Conservation (phyloP, 2,888 invertebrate species). For the Linyphia triangularis region DNA sequence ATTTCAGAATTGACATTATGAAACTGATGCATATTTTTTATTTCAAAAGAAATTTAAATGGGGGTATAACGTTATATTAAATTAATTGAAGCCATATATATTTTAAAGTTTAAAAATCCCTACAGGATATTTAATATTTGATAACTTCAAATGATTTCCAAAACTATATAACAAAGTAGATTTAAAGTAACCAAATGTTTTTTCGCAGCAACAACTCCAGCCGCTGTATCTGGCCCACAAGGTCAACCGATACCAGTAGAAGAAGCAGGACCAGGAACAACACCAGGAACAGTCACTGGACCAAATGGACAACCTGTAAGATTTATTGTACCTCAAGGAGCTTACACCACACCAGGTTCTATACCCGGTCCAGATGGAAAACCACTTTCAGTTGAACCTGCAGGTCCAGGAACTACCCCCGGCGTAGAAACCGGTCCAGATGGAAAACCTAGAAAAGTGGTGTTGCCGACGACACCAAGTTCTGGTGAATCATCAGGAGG, state of each 20-base stretch:
- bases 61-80: too few relatives aligned
- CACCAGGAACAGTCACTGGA: conserved; percentile 1
- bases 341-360: conserved; percentile 15
- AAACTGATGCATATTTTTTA: too few relatives aligned
- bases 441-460: conserved; percentile 1
- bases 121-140: too few relatives aligned
- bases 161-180: too few relatives aligned
- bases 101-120: too few relatives aligned
- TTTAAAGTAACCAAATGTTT: neutral
- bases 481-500: neutral
- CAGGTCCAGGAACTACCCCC: conserved; percentile 24
- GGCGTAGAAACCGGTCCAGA: conserved; percentile 10
- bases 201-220: neutral
- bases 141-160: too few relatives aligned
- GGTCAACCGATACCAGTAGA: conserved; percentile 16
- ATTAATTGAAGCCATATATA: too few relatives aligned
- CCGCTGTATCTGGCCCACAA: neutral
- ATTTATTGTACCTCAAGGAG: neutral
- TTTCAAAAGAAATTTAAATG: too few relatives aligned
- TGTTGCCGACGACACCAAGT: conserved; percentile 13
- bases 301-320: neutral
- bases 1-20: too few relatives aligned
- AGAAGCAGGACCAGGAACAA: conserved; percentile 14
- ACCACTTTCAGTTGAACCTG: conserved; percentile 13
- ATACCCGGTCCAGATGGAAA: conserved; percentile 21